Evolutionary conservation across 2,797 vertebrate species (phyloP).

Genomic region (Darevskia mixta): DNA sequence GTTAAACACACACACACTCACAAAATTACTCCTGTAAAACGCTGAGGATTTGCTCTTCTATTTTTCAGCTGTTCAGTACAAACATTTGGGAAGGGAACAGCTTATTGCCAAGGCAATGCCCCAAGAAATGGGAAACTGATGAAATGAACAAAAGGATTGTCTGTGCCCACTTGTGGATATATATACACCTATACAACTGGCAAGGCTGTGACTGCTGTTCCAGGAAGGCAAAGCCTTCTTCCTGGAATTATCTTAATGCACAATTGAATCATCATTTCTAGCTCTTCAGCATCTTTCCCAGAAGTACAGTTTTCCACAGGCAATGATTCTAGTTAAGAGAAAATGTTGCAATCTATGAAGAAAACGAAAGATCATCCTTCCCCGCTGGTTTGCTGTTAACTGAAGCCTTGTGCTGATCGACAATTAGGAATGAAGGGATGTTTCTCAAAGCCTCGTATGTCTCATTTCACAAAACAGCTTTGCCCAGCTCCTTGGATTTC

Average conservation of each 20-base stretch:
- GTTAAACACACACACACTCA: background rate
- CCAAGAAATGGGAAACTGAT: slow-evolving; percentile 58
- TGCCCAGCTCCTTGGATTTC: slow-evolving; percentile 33
- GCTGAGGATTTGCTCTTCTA: slow-evolving; percentile 60
- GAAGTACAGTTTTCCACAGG: slow-evolving; percentile 71
- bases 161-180: slow-evolving; percentile 52
- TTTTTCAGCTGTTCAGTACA: slow-evolving; percentile 67
- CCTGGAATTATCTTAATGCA: slow-evolving; percentile 77
- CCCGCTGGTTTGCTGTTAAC: slow-evolving; percentile 43
- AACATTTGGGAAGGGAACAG: slow-evolving; percentile 37
- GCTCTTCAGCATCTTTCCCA: slow-evolving; percentile 71
- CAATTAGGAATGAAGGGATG: slow-evolving; percentile 48
- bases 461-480: slow-evolving; percentile 18
- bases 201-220: slow-evolving; percentile 60
- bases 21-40: slow-evolving; percentile 55
- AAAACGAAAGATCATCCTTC: slow-evolving; percentile 38
- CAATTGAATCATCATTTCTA: slow-evolving; percentile 79
- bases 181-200: slow-evolving; percentile 50
- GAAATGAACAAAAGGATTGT: too few relatives aligned
- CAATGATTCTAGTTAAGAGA: slow-evolving; percentile 66
- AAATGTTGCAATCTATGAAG: slow-evolving; percentile 60
- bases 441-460: background rate
- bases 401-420: slow-evolving; percentile 55
- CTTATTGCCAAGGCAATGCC: slow-evolving; percentile 31
- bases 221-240: slow-evolving; percentile 69